Evolutionary conservation across 2,797 vertebrate species (phyloP).

Genomic region (Percopsis omiscomaycus): DNA sequence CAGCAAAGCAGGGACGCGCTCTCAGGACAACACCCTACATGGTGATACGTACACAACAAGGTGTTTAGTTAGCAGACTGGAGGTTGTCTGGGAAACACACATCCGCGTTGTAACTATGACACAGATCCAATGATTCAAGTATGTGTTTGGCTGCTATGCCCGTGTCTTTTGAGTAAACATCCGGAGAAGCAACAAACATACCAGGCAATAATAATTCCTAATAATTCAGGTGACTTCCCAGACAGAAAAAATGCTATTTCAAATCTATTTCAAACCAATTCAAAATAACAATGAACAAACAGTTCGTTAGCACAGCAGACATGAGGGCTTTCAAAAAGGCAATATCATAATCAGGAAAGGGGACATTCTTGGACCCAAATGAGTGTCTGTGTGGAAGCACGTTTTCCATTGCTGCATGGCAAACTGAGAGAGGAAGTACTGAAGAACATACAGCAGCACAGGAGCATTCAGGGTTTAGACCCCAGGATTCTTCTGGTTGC

Average conservation of each 20-base stretch:
- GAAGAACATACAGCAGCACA: slow-evolving; percentile 26
- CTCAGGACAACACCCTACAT: slow-evolving; percentile 22
- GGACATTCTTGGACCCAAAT: slow-evolving; percentile 5
- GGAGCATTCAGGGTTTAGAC: background rate
- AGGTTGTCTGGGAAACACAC: slow-evolving; percentile 59
- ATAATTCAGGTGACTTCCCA: slow-evolving; percentile 16
- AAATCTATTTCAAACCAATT: too few species aligned
- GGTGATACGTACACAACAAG: slow-evolving; percentile 16
- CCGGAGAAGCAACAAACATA: slow-evolving; percentile 6
- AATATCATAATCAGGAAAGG: too few species aligned
- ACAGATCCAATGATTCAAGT: slow-evolving; percentile 25
- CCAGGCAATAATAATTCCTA: background rate
- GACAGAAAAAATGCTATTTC: background rate
- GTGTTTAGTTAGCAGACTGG: slow-evolving; percentile 51
- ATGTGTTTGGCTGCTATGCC: slow-evolving; percentile 27
- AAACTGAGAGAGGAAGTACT: too few species aligned
- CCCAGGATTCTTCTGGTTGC: slow-evolving; percentile 34
- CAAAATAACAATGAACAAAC: too few species aligned
- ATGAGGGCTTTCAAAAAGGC: too few species aligned
- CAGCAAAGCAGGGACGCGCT: background rate
- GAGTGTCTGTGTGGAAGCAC: slow-evolving; percentile 16
- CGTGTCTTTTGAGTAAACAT: slow-evolving; percentile 31
- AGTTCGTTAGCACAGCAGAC: too few species aligned
- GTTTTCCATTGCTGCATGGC: slow-evolving; percentile 33
- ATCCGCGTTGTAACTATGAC: slow-evolving; percentile 35